Base-by-base conservation (phyloP, 2,888 invertebrate species). In the Colletes collaris region DNA sequence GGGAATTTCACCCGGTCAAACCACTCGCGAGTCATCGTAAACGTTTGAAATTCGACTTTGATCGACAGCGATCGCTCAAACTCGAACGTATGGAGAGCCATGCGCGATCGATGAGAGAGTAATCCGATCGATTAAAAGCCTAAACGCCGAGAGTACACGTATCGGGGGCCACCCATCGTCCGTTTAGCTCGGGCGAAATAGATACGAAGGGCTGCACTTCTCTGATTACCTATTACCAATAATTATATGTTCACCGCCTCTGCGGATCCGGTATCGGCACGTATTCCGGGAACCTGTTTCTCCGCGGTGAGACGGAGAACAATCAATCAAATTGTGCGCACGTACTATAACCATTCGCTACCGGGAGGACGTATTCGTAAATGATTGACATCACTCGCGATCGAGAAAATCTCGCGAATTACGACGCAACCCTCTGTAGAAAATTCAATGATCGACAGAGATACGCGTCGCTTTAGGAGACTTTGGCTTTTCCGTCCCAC, bases 171-270 rank as follows among this genome's bases (percentile, higher is more conserved):
- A 84, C 84, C 86, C 86, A 80, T 68, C 58, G 74, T 40, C 11
- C 66, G 27, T 44, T 66, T 60, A 76, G 82, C 84, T 86, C 68
- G 56, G 60, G 11, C 62, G 11, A 73, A 80, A 83, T 83, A 86
- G 83, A 86, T 86, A 84, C 67, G 78, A 27, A 65, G 56, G n/a
- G 55, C 76, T 35, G 66, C 66, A 72, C 65, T 74, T 74, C 66
- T 59, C 62, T 72, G 86, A 86, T 86, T 85, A 83, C 64, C 87
- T 85, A 86, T 86, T 86, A 81, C 75, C 76, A 71, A 76, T 86
- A 86, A 86, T 86, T 87, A 86, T 83, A 86, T 79, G 87, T 82
- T 85, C 74, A 77, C 76, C 76, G 67, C 44, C 72, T 63, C 79
- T 70, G 46, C 59, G 60, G 67, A 69, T 55, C 46, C 63, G 65